Evolutionary conservation across 64 coral and sea anemone species (phyloP), one percentile per base, ranked within the genome.

Genomic region (Acropora yongei): DNA sequence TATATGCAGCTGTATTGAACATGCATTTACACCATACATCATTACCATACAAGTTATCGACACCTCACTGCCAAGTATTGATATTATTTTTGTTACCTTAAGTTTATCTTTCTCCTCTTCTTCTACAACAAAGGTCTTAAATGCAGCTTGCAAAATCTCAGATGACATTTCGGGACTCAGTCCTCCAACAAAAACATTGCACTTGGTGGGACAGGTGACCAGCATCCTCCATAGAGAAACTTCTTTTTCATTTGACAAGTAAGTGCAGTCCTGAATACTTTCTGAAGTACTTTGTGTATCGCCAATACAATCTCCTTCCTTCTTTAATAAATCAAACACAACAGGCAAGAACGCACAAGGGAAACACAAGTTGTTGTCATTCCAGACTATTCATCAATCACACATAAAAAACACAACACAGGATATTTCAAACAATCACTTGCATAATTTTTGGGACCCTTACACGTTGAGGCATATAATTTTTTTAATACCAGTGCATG

Each of bases 141-240:
- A 95, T 40, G 93, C 47, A 13, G 93, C 65, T 20, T 57, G 44
- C 5, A 95, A 60, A 18, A 80, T 84, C 39, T 49, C 69, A 42
- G 82, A 71, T 48, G 73, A 61, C n/a, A 91, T 76, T 6, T 78
- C 44, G 17, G 80, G 77, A 78, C 74, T 86, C 77, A 95, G 55
- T 67, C 89, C 84, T 61, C 93, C 93, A 11, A 95, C 93, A 91
- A 95, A 95, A 47, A 95, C 77, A 87, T 95, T 95, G 49, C 89
- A 81, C 40, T 95, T 95, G 17, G 61, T 91, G 3, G 93, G 89
- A 5, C 82, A 95, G 40, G 75, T 60, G 6, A 16, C 18, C 40
- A 95, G 20, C 60, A 91, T 82, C 66, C 91, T 91, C 93, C 93
- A 95, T 14, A 91, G 47, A 43, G 76, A 12, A 49, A 95, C 58